Percentiles rank a stretch among this genome's conserved stretches.
These are phyloP conservation scores for Nebria salina DNA, from an alignment of 2,888 invertebrate species.

Conservation along the genomic window DNA sequence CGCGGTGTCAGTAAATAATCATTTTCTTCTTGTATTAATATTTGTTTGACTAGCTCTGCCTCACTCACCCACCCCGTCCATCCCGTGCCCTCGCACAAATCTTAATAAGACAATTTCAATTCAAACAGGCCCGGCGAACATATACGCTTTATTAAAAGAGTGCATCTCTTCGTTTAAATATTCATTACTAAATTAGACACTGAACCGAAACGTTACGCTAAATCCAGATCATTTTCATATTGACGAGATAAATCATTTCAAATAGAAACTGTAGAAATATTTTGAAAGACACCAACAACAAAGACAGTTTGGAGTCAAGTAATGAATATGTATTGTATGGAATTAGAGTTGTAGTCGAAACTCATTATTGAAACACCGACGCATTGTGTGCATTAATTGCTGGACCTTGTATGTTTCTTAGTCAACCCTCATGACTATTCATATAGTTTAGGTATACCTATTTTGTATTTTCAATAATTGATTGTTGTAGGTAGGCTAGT, in stretches of 20 bases:
- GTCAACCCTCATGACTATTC: slow-evolving; percentile 34
- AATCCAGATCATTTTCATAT: background rate
- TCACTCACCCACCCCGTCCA: background rate
- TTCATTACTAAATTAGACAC: slow-evolving; percentile 44
- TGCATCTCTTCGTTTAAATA: slow-evolving; percentile 32
- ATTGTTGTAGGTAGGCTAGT: slow-evolving; percentile 11
- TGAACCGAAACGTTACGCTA: slow-evolving; percentile 34
- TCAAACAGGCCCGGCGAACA: slow-evolving; percentile 52
- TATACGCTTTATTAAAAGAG: slow-evolving; percentile 9
- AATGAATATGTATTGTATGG: background rate
- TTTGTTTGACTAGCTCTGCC: slow-evolving; percentile 55
- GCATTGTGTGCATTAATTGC: background rate
- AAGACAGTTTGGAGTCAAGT: background rate
- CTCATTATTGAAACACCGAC: background rate
- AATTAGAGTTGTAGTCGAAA: background rate
- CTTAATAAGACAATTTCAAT: slow-evolving; percentile 58
- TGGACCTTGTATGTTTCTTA: background rate
- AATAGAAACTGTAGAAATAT: too few relatives aligned
- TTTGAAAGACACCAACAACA: background rate
- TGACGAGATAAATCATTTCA: too few relatives aligned
- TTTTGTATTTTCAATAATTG: slow-evolving; percentile 40
- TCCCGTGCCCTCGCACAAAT: slow-evolving; percentile 51
- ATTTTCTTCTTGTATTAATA: slow-evolving; percentile 60
- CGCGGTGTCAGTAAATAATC: slow-evolving; percentile 57
- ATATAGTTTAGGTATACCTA: slow-evolving; percentile 23